Evolutionary conservation across 1,140 invertebrate genomes (phyloP).

Genomic region (Glossosoma conforme): DNA sequence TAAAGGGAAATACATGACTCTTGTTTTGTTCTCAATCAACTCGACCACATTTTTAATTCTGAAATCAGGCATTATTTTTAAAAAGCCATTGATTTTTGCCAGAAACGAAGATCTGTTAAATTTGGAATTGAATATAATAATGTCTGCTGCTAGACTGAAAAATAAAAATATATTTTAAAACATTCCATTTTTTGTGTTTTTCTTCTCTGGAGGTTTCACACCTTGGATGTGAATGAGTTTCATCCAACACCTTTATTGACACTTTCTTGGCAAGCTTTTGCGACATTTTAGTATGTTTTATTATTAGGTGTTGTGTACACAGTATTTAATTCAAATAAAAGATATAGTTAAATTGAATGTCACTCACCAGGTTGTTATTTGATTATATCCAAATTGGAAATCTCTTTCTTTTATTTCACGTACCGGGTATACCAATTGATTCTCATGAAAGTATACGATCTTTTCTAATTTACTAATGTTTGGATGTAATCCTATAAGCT

Average conservation of each 20-base stretch:
- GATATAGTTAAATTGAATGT: slow-evolving; percentile 15
- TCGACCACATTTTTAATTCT: slow-evolving; percentile 52
- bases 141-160: slow-evolving; percentile 64
- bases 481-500: slow-evolving; percentile 62
- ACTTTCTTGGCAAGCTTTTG: no score
- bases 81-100: slow-evolving; percentile 55
- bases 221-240: no score
- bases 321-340: neutral
- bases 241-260: no score
- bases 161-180: no score
- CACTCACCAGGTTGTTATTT: slow-evolving; percentile 64
- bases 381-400: slow-evolving; percentile 75
- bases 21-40: slow-evolving; percentile 56
- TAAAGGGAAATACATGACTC: slow-evolving; percentile 64
- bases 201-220: no score
- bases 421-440: slow-evolving; percentile 71
- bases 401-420: slow-evolving; percentile 62
- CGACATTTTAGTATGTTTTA: no score
- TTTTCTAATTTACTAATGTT: slow-evolving; percentile 58
- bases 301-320: no score
- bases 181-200: no score
- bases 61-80: slow-evolving; percentile 65
- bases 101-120: slow-evolving; percentile 68
- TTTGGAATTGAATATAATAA: slow-evolving; percentile 68
- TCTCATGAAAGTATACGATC: slow-evolving; percentile 77